A percentile compares a stretch with the other conserved stretches of the same genome.
Evolutionary conservation across 2,113 vertebrate genomes (phyloP).

Genomic region (Brienomyrus longianalis): DNA sequence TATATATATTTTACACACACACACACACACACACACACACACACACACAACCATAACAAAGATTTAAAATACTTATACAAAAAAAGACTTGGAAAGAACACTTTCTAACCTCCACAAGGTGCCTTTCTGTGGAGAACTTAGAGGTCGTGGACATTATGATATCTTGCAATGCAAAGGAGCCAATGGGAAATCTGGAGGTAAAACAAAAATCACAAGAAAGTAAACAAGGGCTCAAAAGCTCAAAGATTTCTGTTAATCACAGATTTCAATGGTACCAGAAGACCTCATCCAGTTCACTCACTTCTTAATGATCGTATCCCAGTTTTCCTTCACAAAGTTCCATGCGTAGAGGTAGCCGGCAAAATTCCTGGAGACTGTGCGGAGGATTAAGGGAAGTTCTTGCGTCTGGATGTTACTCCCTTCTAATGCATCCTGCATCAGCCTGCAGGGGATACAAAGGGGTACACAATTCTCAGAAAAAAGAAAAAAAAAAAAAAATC

Average conservation of each 20-base stretch:
- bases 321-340: constrained; percentile 93
- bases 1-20: too few species aligned
- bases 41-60: not conserved
- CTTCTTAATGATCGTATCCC: constrained; percentile 77
- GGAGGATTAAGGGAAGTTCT: constrained; percentile 73
- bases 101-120: constrained; percentile 71
- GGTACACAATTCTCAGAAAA: not conserved
- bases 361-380: constrained; percentile 59
- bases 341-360: constrained; percentile 78
- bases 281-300: constrained; percentile 48
- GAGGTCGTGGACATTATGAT: constrained; percentile 73
- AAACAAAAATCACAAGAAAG: not conserved
- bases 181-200: constrained; percentile 72
- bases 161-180: constrained; percentile 76
- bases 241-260: not conserved
- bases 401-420: constrained; percentile 69
- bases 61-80: not conserved
- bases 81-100: too few species aligned
- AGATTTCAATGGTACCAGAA: not conserved
- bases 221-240: not conserved
- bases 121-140: constrained; percentile 77
- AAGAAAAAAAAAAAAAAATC: not conserved
- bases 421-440: constrained; percentile 68
- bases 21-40: too few species aligned
- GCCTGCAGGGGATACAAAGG: constrained; percentile 52